Evolutionary conservation across 2,113 vertebrate genomes (phyloP).

Genomic region (Merops nubicus): DNA sequence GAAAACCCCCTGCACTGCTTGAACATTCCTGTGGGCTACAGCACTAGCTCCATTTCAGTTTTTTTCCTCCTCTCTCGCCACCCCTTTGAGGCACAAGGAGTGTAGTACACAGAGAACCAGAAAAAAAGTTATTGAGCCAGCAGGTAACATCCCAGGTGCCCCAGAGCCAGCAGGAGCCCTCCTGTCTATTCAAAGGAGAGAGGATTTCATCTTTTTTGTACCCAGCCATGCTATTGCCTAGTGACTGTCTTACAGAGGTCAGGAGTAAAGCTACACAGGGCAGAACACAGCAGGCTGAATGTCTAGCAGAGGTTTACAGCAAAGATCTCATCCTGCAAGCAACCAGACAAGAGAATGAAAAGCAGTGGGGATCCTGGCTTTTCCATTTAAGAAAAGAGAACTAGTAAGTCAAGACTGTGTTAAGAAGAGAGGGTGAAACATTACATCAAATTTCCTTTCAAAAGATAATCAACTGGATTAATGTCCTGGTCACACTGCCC

Average conservation of each 20-base stretch:
- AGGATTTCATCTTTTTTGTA: not conserved
- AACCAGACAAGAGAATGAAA: not conserved
- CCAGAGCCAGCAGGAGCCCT: not conserved
- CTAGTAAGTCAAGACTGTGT: not conserved
- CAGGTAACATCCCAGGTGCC: not conserved
- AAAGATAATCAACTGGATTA: not conserved
- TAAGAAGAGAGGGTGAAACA: not conserved
- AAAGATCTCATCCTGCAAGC: not conserved
- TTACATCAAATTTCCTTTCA: not conserved
- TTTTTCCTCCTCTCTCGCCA: not conserved
- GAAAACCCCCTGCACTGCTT: not conserved
- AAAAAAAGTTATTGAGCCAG: not conserved
- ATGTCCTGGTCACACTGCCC: not conserved
- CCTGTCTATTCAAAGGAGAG: not conserved
- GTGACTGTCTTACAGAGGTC: not conserved
- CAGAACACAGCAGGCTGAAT: constrained; percentile 2
- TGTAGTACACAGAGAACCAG: not conserved
- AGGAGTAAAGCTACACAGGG: not conserved
- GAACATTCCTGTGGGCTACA: not conserved
- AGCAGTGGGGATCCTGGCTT: not conserved
- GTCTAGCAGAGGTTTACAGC: not conserved
- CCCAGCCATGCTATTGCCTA: not conserved
- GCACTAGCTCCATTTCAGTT: not conserved
- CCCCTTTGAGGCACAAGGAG: not conserved
- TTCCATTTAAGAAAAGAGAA: not conserved